Conservation (phyloP, 1,140 invertebrate species). For the Pseudomyrmex dendroicus region DNA sequence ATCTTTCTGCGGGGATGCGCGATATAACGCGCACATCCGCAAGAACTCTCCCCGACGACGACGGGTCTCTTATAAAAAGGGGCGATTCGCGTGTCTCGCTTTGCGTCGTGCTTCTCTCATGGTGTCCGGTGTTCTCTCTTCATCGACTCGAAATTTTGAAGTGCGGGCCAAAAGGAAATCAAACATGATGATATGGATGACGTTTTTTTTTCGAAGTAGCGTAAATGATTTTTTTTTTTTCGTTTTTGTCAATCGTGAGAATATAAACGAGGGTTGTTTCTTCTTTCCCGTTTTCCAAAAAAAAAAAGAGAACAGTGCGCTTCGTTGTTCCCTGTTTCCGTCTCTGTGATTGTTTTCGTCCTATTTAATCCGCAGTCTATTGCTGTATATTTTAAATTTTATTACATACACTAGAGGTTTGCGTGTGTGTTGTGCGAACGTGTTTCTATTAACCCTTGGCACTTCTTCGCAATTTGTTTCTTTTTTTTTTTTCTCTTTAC, state of each 20-base stretch:
- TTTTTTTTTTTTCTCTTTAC: slow-evolving; percentile 44
- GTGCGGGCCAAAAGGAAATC: slow-evolving; percentile 70
- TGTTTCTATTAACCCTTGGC: slow-evolving; percentile 73
- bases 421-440: slow-evolving; percentile 32
- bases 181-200: slow-evolving; percentile 52
- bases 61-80: neutral
- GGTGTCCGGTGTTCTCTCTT: slow-evolving; percentile 11
- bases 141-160: slow-evolving; percentile 50
- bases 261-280: slow-evolving; percentile 38
- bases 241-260: slow-evolving; percentile 24
- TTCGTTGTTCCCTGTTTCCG: neutral
- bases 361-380: slow-evolving; percentile 11
- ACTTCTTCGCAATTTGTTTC: slow-evolving; percentile 68
- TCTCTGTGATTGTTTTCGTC: slow-evolving; percentile 6
- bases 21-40: no score
- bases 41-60: slow-evolving; percentile 4
- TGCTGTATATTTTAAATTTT: slow-evolving; percentile 38
- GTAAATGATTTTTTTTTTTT: slow-evolving; percentile 61
- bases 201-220: slow-evolving; percentile 64
- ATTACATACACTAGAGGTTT: neutral
- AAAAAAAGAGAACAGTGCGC: no score
- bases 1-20: neutral
- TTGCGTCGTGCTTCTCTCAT: slow-evolving; percentile 62
- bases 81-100: slow-evolving; percentile 64
- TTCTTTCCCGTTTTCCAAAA: neutral